Evolutionary conservation across 1,140 invertebrate genomes (phyloP).

Genomic region (Diorhabda sublineata): DNA sequence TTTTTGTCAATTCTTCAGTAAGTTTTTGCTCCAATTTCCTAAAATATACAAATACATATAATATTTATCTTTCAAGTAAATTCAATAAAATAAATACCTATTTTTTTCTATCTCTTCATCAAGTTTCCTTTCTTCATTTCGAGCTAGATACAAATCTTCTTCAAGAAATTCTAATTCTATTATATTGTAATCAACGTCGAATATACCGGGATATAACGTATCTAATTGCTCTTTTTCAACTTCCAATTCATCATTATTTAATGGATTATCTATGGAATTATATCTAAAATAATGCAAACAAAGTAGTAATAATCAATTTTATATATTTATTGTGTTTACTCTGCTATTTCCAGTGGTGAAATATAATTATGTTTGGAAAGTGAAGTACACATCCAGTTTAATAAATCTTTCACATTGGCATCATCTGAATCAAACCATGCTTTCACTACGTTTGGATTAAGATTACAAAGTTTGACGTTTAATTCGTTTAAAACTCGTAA

Average conservation of each 20-base stretch:
- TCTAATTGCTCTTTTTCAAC: conserved; percentile 19
- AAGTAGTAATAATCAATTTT: not conserved
- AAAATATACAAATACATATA: conserved; percentile 3
- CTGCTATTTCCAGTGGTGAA: conserved; percentile 27
- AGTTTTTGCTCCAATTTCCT: conserved; percentile 20
- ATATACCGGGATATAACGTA: conserved; percentile 26
- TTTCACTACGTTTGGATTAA: conserved; percentile 33
- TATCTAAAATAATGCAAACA: conserved; percentile 5
- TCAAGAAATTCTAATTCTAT: conserved; percentile 24
- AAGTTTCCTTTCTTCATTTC: conserved; percentile 21
- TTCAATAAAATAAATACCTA: conserved; percentile 3
- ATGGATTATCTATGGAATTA: not conserved
- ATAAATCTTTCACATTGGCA: conserved; percentile 25
- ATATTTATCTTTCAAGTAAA: no score
- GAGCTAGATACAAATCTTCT: conserved; percentile 23
- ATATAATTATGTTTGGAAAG: conserved; percentile 28
- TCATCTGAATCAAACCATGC: conserved; percentile 39
- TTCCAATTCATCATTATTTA: not conserved
- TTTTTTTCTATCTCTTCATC: conserved; percentile 17
- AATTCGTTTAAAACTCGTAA: conserved; percentile 27
- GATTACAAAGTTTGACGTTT: conserved; percentile 25
- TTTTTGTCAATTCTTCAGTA: conserved; percentile 16
- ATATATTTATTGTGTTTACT: conserved; percentile 22
- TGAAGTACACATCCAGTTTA: conserved; percentile 33
- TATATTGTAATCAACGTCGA: conserved; percentile 27